Evolutionary conservation across 2,113 vertebrate genomes (phyloP).

Genomic region (Pongo abelii): DNA sequence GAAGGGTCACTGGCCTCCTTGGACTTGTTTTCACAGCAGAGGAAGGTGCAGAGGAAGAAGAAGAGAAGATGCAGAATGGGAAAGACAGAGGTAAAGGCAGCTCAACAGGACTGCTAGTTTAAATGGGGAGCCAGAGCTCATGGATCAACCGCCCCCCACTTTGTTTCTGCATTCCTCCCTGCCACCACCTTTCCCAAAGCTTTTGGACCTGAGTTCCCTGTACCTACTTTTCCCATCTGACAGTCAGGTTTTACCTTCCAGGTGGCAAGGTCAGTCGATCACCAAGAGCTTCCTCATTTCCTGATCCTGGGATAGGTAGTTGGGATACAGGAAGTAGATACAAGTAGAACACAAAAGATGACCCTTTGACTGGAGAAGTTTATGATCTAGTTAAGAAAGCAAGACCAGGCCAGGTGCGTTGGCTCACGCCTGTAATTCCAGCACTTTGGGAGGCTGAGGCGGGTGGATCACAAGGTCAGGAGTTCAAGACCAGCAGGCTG

Average conservation of each 20-base stretch:
- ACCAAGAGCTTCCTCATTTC: neutral
- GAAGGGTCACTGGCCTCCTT: constrained; percentile 60
- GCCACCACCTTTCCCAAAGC: neutral
- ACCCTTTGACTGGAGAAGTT: neutral
- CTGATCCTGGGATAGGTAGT: neutral
- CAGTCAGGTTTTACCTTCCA: neutral
- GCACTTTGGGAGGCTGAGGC: too few relatives aligned
- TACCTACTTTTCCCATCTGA: neutral
- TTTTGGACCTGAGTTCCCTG: neutral
- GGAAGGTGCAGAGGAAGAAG: constrained; percentile 90
- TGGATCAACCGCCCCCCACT: too few relatives aligned
- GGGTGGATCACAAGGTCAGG: too few relatives aligned
- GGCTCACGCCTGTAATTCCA: too few relatives aligned
- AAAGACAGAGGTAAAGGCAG: constrained; percentile 90
- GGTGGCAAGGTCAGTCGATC: neutral
- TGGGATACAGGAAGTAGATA: neutral
- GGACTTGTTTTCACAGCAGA: constrained; percentile 86
- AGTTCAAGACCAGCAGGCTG: too few relatives aligned
- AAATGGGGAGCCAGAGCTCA: neutral
- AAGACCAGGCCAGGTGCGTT: neutral
- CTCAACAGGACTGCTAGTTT: neutral
- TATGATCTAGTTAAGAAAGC: neutral
- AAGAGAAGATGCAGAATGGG: constrained; percentile 91
- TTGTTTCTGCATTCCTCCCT: neutral
- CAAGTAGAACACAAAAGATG: neutral